phyloP scores from a whole-genome alignment of 1,140 invertebrate genomes.

The Tetragonula clypearis region DNA sequence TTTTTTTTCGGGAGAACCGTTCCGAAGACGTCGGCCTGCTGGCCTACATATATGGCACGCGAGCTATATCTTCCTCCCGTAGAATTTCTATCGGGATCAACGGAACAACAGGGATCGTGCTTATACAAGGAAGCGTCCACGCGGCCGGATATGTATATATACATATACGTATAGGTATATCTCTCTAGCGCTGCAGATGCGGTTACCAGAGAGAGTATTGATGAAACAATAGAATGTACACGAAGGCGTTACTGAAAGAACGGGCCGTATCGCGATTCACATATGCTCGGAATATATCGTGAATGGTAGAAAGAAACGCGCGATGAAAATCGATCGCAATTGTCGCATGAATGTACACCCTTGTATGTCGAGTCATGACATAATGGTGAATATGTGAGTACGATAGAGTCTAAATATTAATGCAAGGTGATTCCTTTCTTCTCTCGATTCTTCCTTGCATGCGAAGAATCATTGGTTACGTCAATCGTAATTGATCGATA shows the following conservation, averaged over 20 bases:
- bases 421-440: no score
- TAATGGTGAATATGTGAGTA: neutral
- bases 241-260: conserved; percentile 23
- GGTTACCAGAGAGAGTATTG: conserved; percentile 62
- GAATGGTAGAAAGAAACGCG: neutral
- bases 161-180: neutral
- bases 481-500: conserved; percentile 5
- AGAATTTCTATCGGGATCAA: neutral
- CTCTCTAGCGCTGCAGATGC: conserved; percentile 45
- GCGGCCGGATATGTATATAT: neutral
- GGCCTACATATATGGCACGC: conserved; percentile 27
- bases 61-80: neutral
- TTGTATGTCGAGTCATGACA: neutral
- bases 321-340: conserved; percentile 29
- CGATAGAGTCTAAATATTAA: neutral
- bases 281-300: neutral
- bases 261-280: neutral
- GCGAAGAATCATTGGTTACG: conserved; percentile 24
- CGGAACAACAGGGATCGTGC: neutral
- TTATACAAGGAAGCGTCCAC: neutral
- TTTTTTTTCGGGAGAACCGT: conserved; percentile 31
- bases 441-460: no score
- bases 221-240: conserved; percentile 57
- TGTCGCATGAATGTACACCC: neutral
- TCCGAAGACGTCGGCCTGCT: neutral